phyloP scores from a whole-genome alignment of 1,140 invertebrate genomes.

The Tetramorium alpestre region DNA sequence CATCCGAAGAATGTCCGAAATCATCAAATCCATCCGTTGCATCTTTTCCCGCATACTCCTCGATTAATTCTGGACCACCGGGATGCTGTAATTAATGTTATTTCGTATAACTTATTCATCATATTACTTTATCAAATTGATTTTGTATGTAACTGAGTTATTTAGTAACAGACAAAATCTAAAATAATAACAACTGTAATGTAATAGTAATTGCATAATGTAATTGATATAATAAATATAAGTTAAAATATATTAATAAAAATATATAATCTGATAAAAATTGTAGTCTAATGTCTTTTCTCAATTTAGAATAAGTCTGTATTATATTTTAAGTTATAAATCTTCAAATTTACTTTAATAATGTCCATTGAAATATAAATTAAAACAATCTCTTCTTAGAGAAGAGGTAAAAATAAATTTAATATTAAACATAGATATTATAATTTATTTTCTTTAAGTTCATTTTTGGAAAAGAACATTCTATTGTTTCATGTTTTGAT shows the following conservation, averaged over 20 bases:
- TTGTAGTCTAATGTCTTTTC: background rate
- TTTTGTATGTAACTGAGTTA: background rate
- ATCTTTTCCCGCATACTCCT: constrained; percentile 89
- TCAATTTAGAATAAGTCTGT: background rate
- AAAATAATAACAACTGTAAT: background rate
- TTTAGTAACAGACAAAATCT: background rate
- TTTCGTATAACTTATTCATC: background rate
- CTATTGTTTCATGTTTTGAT: background rate
- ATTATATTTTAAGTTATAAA: background rate
- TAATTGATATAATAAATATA: background rate
- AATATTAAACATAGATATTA: background rate
- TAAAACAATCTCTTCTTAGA: background rate
- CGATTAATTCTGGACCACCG: constrained; percentile 87
- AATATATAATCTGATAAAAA: background rate
- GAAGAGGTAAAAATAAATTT: background rate
- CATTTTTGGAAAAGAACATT: background rate
- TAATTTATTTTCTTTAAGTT: background rate
- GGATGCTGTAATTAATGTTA: constrained; percentile 87
- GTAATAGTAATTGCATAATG: background rate
- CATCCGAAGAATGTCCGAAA: constrained; percentile 88
- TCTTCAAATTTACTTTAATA: background rate
- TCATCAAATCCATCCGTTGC: constrained; percentile 88
- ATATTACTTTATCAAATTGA: background rate
- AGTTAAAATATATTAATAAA: background rate
- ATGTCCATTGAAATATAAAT: background rate